phyloP scores from a whole-genome alignment of 2,797 vertebrate species.

The Zalophus californianus region DNA sequence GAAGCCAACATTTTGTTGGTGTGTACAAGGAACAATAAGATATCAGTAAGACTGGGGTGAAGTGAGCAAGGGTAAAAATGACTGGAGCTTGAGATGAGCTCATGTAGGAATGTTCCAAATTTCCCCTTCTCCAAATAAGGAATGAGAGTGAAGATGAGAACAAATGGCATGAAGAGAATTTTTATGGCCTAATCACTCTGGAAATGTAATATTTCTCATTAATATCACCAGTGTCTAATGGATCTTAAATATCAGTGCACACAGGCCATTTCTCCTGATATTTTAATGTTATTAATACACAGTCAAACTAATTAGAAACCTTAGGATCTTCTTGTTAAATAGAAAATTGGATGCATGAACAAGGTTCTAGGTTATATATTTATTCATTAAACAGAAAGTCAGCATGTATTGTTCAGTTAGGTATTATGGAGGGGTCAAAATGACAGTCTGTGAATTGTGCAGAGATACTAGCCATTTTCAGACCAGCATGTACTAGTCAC shows the following conservation, averaged over 20 bases:
- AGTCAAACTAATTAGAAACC: conserved; percentile 33
- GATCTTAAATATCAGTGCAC: conserved; percentile 13
- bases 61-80: neutral
- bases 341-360: neutral
- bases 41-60: neutral
- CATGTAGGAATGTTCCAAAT: neutral
- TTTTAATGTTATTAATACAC: conserved; percentile 42
- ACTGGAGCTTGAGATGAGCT: neutral
- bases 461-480: neutral
- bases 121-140: neutral
- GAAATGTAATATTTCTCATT: conserved; percentile 48
- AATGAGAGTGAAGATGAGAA: neutral
- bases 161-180: neutral
- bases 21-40: neutral
- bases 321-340: conserved; percentile 2
- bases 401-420: neutral
- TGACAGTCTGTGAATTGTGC: neutral
- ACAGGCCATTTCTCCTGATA: neutral
- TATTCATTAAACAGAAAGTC: conserved; percentile 15
- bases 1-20: neutral
- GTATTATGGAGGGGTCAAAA: neutral
- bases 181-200: neutral
- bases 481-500: neutral
- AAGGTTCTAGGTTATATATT: conserved; percentile 22
- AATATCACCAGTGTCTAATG: neutral